Base-by-base conservation (phyloP, 2,113 vertebrate genomes). In the Scolopax mira region DNA sequence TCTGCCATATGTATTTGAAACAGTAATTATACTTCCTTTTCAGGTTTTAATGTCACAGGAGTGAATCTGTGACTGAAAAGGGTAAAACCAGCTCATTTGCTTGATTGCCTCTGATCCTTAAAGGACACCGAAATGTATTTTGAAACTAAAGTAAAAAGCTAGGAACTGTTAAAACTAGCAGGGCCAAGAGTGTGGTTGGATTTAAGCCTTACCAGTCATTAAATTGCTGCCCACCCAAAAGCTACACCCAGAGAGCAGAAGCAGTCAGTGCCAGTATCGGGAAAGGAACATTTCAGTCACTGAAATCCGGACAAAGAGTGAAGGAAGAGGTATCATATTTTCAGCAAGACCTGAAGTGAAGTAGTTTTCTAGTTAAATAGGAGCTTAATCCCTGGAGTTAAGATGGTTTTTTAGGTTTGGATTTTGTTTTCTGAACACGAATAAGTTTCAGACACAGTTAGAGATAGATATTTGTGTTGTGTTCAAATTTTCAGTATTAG, bases 181-280 rank as follows among this genome's bases (percentile, higher is more conserved):
- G 9, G 12, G 51, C 64, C 31, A 49, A 37, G 25, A 27, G 1
- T 27, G 19, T 58, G 14, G 3, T 37, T 61, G 35, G 30, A 52
- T 72, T 85, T 39, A 3, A 79, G 7, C 7, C 24, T 46, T 72
- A 21, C 5, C 18, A 60, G 13, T n/a, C 2, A 2, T 30, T 55
- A 25, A 52, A 9, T 18, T 87, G 13, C 22, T 84, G 35, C 10
- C 25, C 15, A 83, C 10, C 25, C 18, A 83, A n/a, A 42, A 33
- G 18, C n/a, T 49, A n/a, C 24, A 67, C 2, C 6, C 16, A 1
- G 0, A 48, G 39, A 71, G 4, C 25, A 64, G 39, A 1, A 2
- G 18, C 14, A 60, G 25, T 22, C 30, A 30, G 39, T 27, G 15
- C 24, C 7, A 25, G 4, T 22, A 58, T 2, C 0, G 2, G 44